Evolutionary conservation across 2,113 vertebrate genomes (phyloP).

Genomic region (Orcinus orca): DNA sequence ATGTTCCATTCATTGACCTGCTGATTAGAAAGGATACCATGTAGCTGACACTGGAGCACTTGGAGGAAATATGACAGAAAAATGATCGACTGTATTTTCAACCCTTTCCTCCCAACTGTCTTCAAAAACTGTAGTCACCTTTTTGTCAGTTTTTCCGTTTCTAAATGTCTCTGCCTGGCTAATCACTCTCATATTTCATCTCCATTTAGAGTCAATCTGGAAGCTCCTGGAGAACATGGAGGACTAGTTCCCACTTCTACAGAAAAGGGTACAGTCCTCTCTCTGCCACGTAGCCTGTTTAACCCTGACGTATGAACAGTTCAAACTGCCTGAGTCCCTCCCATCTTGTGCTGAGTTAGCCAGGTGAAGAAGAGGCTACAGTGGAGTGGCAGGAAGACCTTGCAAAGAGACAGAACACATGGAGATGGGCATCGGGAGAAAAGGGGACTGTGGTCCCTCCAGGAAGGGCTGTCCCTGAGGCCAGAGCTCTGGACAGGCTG

Average conservation of each 20-base stretch:
- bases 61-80: background rate
- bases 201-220: background rate
- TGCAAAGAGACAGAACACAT: background rate
- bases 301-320: background rate
- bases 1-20: background rate
- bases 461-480: background rate
- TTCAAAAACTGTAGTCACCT: background rate
- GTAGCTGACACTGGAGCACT: background rate
- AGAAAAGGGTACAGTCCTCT: background rate
- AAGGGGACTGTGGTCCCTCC: background rate
- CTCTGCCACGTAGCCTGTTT: accelerated
- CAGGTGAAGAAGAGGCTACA: background rate
- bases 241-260: background rate
- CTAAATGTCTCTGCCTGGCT: background rate
- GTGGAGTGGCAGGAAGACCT: background rate
- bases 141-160: background rate
- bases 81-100: background rate
- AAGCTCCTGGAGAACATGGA: background rate
- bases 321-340: background rate
- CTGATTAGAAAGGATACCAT: background rate
- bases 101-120: background rate
- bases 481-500: background rate
- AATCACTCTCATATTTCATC: background rate
- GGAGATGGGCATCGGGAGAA: background rate
- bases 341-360: background rate